phyloP scores from a whole-genome alignment of 2,888 invertebrate species.

The Aphodius granarius region DNA sequence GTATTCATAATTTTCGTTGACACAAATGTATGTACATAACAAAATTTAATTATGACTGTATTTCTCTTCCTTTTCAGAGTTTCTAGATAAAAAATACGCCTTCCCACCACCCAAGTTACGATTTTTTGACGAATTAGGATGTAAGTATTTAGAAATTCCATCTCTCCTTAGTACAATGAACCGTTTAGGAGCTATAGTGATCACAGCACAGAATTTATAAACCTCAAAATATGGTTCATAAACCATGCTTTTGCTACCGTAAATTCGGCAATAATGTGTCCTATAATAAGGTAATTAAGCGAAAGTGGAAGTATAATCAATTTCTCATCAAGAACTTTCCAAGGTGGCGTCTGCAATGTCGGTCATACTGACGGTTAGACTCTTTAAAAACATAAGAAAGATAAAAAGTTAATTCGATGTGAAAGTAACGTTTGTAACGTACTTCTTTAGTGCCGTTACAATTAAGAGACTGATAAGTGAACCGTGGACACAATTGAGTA shows the following conservation, averaged over 20 bases:
- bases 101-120: conserved; percentile 49
- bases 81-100: conserved; percentile 36
- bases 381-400: background rate
- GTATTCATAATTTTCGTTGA: background rate
- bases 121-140: conserved; percentile 71
- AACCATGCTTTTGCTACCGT: background rate
- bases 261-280: background rate
- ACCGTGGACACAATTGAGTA: background rate
- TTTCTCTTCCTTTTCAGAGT: conserved; percentile 39
- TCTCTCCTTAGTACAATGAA: no score
- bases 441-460: background rate
- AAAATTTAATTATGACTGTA: background rate
- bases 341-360: background rate
- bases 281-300: background rate
- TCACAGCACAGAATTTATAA: no score
- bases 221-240: background rate
- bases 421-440: background rate
- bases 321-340: background rate
- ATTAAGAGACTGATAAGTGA: background rate
- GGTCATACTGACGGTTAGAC: background rate
- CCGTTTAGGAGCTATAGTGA: no score
- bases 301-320: background rate
- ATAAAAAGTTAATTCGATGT: background rate
- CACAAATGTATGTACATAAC: no score
- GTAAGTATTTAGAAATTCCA: conserved; percentile 67